phyloP scores from a whole-genome alignment of 2,113 vertebrate genomes.

The Sminthopsis crassicaudata region DNA sequence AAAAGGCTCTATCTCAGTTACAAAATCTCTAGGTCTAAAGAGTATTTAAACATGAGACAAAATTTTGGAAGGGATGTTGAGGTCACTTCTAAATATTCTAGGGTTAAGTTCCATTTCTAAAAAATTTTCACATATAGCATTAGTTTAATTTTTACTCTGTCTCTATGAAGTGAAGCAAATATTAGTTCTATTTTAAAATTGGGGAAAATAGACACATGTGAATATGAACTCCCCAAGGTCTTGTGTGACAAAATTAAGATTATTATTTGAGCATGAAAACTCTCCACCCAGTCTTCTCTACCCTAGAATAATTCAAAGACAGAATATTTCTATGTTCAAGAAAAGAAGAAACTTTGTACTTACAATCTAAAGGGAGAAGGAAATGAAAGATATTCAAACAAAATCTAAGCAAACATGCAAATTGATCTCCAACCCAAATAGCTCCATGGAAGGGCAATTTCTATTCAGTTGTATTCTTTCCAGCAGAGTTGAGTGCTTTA shows the following conservation, averaged over 20 bases:
- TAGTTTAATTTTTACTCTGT: neutral
- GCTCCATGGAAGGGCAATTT: neutral
- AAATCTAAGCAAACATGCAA: conserved; percentile 30
- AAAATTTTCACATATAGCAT: neutral
- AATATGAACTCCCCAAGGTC: neutral
- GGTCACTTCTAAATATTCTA: neutral
- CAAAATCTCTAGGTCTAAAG: neutral
- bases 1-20: neutral
- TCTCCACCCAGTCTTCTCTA: neutral
- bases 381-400: neutral
- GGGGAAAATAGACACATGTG: neutral
- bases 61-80: neutral
- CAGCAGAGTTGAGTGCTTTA: neutral
- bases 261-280: neutral
- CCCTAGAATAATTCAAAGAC: neutral
- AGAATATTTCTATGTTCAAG: neutral
- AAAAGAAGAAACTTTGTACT: neutral
- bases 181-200: neutral
- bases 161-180: neutral
- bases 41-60: neutral
- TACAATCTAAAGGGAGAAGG: neutral
- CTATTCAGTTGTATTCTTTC: neutral
- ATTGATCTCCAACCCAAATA: neutral
- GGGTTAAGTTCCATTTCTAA: neutral
- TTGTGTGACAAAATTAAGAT: neutral